Base-by-base conservation (phyloP, 1,140 invertebrate genomes). In the Aphelinus certus region DNA sequence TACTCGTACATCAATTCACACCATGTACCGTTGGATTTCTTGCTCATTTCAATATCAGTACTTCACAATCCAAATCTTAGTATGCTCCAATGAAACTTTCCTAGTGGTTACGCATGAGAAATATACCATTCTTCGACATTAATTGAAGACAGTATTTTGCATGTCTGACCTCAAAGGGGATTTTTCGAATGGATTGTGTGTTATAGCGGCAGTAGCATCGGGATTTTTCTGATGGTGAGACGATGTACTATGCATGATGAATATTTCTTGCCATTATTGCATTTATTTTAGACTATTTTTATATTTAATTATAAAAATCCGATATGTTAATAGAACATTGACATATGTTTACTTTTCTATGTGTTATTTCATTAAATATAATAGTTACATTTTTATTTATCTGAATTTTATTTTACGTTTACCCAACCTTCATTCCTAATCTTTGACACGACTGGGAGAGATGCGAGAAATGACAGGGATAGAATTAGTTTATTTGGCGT, bases 261-360 rank as follows among this genome's bases (percentile, higher is more conserved):
- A 70, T 51, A 57, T 61, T 70, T 70, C 68, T 70, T 70, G 68
- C 68, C 68, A 70, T 70, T 61, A 2, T 70, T 70, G 58, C 26
- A 58, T 70, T 70, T 70, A 69, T 5, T 66, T 53, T 66, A 64
- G 47, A 49, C 49, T 64, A 48, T 48, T 64, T 64, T 64, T 49
- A 64, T 49, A 49, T 49, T 64, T 62, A 26, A 26, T 26, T 26
- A 26, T 26, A 26, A 26, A 26, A 26, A 26, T 26, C 26, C 26
- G 26, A 26, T 26, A 26, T 26, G 0, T 26, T 26, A 26, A 26
- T 26, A 26, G 26, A 26, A 26, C 26, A 26, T 26, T 26, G 26
- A 51, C 42, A 65, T 65, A 65, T 65, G 51, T 65, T 26, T 49
- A 65, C 47, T 65, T 42, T 65, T 53, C 9, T 65, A 53, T 65